These are phyloP conservation scores for Archaeoteleia sp. DNA, from an alignment of 2,888 invertebrate species.

Conservation along the genomic window DNA sequence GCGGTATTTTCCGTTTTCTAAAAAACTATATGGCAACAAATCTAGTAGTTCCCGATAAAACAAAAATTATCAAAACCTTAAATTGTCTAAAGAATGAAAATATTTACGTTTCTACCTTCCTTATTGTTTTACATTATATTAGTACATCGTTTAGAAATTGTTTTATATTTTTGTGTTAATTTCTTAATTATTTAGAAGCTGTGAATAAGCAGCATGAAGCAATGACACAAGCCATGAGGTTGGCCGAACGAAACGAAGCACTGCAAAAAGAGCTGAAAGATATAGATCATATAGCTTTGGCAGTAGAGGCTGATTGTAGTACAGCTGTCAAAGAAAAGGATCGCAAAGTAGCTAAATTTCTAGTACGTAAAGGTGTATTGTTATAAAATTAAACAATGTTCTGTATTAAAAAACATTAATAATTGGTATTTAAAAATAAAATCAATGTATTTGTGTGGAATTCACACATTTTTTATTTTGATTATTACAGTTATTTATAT, in stretches of 20 bases:
- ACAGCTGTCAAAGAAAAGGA: slow-evolving; percentile 80
- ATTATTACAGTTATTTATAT: too few relatives aligned
- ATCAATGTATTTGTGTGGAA: too few relatives aligned
- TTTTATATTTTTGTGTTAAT: too few relatives aligned
- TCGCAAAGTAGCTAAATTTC: slow-evolving; percentile 71
- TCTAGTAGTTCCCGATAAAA: too few relatives aligned
- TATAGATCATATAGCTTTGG: slow-evolving; percentile 84
- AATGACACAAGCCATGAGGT: slow-evolving; percentile 83
- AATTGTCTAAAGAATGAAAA: too few relatives aligned
- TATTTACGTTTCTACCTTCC: too few relatives aligned
- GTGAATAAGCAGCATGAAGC: slow-evolving; percentile 86
- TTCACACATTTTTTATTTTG: too few relatives aligned
- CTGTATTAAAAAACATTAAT: background rate
- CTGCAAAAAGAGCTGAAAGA: slow-evolving; percentile 84
- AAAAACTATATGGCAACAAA: slow-evolving; percentile 1
- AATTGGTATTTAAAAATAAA: too few relatives aligned
- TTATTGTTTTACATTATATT: slow-evolving; percentile 5
- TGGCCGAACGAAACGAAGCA: slow-evolving; percentile 84
- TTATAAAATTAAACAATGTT: background rate
- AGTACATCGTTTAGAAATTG: slow-evolving; percentile 15
- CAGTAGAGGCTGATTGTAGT: slow-evolving; percentile 86
- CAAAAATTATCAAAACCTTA: too few relatives aligned
- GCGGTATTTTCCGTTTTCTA: too few relatives aligned
- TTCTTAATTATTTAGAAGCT: slow-evolving; percentile 71
- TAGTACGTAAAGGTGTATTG: slow-evolving; percentile 67